Evolutionary conservation across 2,888 invertebrate genomes (phyloP).

Genomic region (Andricus quercusramuli): DNA sequence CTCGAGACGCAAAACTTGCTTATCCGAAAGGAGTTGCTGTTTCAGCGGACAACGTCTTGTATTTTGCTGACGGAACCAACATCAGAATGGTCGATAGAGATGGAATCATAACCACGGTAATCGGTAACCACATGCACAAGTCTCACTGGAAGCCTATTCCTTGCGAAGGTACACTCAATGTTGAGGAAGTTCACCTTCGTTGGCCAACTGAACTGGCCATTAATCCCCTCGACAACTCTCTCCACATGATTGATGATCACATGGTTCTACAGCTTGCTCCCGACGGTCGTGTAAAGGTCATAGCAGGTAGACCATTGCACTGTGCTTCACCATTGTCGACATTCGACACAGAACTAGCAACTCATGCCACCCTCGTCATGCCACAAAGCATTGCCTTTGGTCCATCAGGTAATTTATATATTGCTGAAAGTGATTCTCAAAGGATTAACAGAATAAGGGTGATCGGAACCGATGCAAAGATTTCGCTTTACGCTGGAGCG

Average conservation of each 20-base stretch:
- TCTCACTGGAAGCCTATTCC: slow-evolving; percentile 96
- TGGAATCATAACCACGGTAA: slow-evolving; percentile 94
- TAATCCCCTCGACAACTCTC: slow-evolving; percentile 95
- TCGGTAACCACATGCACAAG: slow-evolving; percentile 95
- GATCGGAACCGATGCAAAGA: slow-evolving; percentile 95
- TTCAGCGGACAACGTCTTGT: slow-evolving; percentile 93
- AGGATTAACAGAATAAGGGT: slow-evolving; percentile 94
- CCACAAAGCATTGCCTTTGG: slow-evolving; percentile 97
- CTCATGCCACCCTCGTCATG: slow-evolving; percentile 94
- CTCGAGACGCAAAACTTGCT: slow-evolving; percentile 94
- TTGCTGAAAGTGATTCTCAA: slow-evolving; percentile 97
- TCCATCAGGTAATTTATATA: slow-evolving; percentile 93
- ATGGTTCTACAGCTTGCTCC: slow-evolving; percentile 95
- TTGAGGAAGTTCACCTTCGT: slow-evolving; percentile 95
- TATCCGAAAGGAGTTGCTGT: slow-evolving; percentile 98
- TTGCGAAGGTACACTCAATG: slow-evolving; percentile 92
- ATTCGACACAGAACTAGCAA: slow-evolving; percentile 92
- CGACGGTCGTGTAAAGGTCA: slow-evolving; percentile 93
- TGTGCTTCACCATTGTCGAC: slow-evolving; percentile 91
- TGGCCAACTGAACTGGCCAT: slow-evolving; percentile 98
- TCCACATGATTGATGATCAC: slow-evolving; percentile 98
- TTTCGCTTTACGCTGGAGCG: slow-evolving; percentile 95
- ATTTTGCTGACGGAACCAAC: slow-evolving; percentile 97
- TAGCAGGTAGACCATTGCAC: slow-evolving; percentile 95
- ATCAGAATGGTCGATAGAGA: slow-evolving; percentile 95